Evolutionary conservation across 1,140 invertebrate genomes (phyloP).

Genomic region (Alviniconcha marisindica): DNA sequence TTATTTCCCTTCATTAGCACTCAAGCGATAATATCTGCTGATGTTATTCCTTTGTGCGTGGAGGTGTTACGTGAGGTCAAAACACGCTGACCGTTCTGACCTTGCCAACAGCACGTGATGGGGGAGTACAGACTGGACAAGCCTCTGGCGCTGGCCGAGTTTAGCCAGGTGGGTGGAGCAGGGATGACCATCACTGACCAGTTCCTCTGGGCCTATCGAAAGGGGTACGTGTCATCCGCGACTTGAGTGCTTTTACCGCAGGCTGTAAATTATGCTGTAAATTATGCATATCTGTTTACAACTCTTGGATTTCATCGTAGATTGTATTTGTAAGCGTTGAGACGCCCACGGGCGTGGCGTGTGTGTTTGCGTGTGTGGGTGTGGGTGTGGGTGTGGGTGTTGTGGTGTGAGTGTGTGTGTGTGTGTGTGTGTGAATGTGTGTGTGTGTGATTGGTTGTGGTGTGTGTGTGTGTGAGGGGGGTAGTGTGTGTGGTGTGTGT

Average conservation of each 20-base stretch:
- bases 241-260: too few relatives aligned
- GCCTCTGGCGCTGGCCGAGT: slow-evolving; percentile 72
- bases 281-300: too few relatives aligned
- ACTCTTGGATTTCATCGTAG: too few relatives aligned
- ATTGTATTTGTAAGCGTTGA: too few relatives aligned
- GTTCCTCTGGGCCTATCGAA: slow-evolving; percentile 68
- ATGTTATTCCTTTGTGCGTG: too few relatives aligned
- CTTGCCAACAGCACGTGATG: slow-evolving; percentile 53
- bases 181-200: slow-evolving; percentile 59
- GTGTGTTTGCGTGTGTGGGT: neutral
- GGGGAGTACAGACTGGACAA: slow-evolving; percentile 62
- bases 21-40: too few relatives aligned
- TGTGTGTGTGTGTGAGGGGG: neutral
- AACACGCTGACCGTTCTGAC: too few relatives aligned
- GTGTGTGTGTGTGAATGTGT: slow-evolving; percentile 5
- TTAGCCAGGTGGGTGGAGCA: slow-evolving; percentile 57
- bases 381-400: neutral
- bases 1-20: too few relatives aligned
- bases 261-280: too few relatives aligned
- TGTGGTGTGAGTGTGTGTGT: neutral
- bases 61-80: neutral
- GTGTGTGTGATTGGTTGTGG: too few relatives aligned
- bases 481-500: neutral
- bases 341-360: too few relatives aligned
- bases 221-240: too few relatives aligned